Evolutionary conservation across 2,888 invertebrate species (phyloP), one percentile per base, ranked within the genome.

Genomic region (Tetranychus truncatus): DNA sequence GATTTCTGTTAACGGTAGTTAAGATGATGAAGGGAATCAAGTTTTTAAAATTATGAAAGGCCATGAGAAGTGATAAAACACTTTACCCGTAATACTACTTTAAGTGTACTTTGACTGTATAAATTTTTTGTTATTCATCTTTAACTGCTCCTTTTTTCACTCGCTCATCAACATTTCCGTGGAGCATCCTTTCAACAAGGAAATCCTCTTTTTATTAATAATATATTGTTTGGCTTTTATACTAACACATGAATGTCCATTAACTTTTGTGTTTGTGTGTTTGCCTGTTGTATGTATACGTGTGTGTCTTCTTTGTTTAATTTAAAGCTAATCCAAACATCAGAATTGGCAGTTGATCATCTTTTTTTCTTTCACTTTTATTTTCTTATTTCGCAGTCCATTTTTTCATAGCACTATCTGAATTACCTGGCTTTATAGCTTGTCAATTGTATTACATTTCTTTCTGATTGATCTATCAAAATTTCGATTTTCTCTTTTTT

Each of bases 181-280:
- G 55, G 55, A 55, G 55, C 55, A 55, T 55, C 73, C 18, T 44
- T 44, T n/a, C 55, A 55, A 55, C 55, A 55, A 66, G 46, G 34
- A 45, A 75, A 75, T 44, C 24, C 21, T 34, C 74, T 73, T 75
- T 24, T n/a, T 55, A n/a, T 66, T 18, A 66, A 66, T 20, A 65
- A 66, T 20, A 66, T 66, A 18, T 66, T 20, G 66, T 66, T 66
- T 66, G 18, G 20, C 66, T 66, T 66, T 66, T 66, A 20, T 66
- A 4, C 66, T 66, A 18, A 6, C 20, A 66, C 18, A 66, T 66
- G 66, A 66, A 66, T 66, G 18, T 66, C 66, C 66, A 20, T 66
- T 20, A 66, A 66, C 66, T 66, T 9, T 11, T 21, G 9, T n/a
- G n/a, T n/a, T 67, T 67, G 67, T 67, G 67, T 18, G 20, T 67